A percentile compares a stretch with the other conserved stretches of the same genome.
Evolutionary conservation across 2,888 invertebrate genomes (phyloP).

Genomic region (Drosophila borborema): DNA sequence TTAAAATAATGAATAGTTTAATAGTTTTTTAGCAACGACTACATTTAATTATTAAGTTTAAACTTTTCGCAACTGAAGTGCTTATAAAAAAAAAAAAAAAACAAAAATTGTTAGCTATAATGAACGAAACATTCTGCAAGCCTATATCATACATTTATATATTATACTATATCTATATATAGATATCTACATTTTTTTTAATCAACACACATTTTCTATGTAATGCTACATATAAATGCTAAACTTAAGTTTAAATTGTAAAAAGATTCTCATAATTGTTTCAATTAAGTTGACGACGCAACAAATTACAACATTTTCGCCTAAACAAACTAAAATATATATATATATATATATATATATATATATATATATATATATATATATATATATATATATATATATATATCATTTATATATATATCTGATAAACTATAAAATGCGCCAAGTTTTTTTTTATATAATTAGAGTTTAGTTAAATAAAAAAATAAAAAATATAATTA

Average conservation of each 20-base stretch:
- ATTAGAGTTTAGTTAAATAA: constrained; percentile 29
- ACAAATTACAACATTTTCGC: constrained; percentile 34
- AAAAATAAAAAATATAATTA: neutral
- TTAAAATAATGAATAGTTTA: constrained; percentile 20
- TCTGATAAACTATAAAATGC: constrained; percentile 19
- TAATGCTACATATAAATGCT: constrained; percentile 56
- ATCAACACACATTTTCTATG: constrained; percentile 41
- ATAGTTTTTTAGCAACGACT: constrained; percentile 40
- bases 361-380: constrained; percentile 2
- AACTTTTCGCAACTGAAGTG: constrained; percentile 70
- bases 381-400: neutral
- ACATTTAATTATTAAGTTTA: constrained; percentile 59
- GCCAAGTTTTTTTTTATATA: constrained; percentile 41
- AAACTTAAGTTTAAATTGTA: constrained; percentile 74
- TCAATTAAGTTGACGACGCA: constrained; percentile 56
- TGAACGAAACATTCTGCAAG: constrained; percentile 55
- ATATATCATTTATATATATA: no score
- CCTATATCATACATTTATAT: constrained; percentile 37
- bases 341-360: no score
- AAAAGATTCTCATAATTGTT: constrained; percentile 80
- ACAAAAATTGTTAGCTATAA: constrained; percentile 70
- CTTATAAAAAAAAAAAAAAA: constrained; percentile 77
- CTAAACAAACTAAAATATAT: constrained; percentile 8
- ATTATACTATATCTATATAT: neutral
- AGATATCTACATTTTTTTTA: constrained; percentile 33